Evolutionary conservation across 2,888 invertebrate genomes (phyloP), one percentile per base, ranked within the genome.

Genomic region (Conchocele bisecta): DNA sequence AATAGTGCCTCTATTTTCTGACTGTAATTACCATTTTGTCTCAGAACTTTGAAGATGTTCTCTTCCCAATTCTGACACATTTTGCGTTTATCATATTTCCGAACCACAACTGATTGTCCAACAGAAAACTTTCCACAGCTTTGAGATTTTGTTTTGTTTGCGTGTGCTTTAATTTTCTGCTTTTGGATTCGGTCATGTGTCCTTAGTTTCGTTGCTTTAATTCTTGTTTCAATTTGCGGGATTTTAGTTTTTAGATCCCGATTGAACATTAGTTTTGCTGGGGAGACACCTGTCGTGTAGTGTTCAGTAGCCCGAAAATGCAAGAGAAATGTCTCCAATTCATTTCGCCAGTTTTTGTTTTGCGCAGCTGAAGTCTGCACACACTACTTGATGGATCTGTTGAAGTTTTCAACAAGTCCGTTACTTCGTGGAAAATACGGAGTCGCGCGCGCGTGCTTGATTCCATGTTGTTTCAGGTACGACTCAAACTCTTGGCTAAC

Each of bases 401-500:
- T 70, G 35, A 74, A 70, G 37, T 61, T 42, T 53, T 76, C 74
- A 13, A 63, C 74, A n/a, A 59, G 50, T 33, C 60, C 69, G 20
- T 69, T 69, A n/a, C 69, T 61, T 42, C 56, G 33, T 26, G 74
- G 64, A 42, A 59, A 66, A 46, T 54, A 57, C n/a, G 75, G 71
- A 24, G 68, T 68, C 7, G 64, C 54, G 15, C 61, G 63, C n/a
- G 39, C 42, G 50, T 76, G 73, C 29, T 33, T 60, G 35, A 76
- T 63, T 28, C 58, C 63, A 37, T 42, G 39, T 33, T 48, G 29
- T 31, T 51, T 59, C 17, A 57, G 39, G 37, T 39, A 75, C 9
- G 46, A 26, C 44, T 44, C 29, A n/a, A 72, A 46, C 35, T 66
- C 57, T 26, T 60, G 26, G 9, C 58, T 50, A 13, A 57, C 60